phyloP scores from a whole-genome alignment of 2,888 invertebrate species.

The Latrodectus elegans region DNA sequence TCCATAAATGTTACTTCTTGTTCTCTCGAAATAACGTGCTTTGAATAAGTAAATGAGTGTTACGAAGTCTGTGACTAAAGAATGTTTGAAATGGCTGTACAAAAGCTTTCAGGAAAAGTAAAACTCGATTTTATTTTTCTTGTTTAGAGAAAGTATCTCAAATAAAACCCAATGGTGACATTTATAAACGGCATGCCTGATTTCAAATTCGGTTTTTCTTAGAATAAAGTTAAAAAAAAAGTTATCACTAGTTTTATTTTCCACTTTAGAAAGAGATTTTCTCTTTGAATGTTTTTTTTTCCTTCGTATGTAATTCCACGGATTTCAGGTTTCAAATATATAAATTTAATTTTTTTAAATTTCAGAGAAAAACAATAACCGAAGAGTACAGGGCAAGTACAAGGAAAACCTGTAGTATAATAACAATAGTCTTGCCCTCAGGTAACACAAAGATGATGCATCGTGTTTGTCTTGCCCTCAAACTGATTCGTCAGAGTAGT shows the following conservation, averaged over 20 bases:
- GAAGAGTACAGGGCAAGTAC: neutral
- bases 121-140: too few species aligned
- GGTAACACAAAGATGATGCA: constrained; percentile 19
- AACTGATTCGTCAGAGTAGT: constrained; percentile 20
- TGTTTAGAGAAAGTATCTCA: neutral
- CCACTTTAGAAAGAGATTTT: constrained; percentile 5
- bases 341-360: neutral
- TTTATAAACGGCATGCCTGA: constrained; percentile 53
- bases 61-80: constrained; percentile 16
- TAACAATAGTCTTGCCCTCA: constrained; percentile 9
- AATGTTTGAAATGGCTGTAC: constrained; percentile 17
- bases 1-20: constrained; percentile 55
- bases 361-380: neutral
- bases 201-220: constrained; percentile 60
- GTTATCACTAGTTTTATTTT: constrained; percentile 28
- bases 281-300: neutral
- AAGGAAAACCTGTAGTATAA: neutral
- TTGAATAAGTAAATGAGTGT: constrained; percentile 57
- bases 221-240: constrained; percentile 28
- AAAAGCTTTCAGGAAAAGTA: constrained; percentile 6
- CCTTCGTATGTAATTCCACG: neutral
- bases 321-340: neutral
- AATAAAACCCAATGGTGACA: constrained; percentile 62
- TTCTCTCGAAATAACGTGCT: constrained; percentile 32
- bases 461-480: constrained; percentile 22